A percentile compares a stretch with the other conserved stretches of the same genome.
These are phyloP conservation scores for Flexamia atlantica DNA, from an alignment of 2,888 invertebrate genomes.

Conservation along the genomic window DNA sequence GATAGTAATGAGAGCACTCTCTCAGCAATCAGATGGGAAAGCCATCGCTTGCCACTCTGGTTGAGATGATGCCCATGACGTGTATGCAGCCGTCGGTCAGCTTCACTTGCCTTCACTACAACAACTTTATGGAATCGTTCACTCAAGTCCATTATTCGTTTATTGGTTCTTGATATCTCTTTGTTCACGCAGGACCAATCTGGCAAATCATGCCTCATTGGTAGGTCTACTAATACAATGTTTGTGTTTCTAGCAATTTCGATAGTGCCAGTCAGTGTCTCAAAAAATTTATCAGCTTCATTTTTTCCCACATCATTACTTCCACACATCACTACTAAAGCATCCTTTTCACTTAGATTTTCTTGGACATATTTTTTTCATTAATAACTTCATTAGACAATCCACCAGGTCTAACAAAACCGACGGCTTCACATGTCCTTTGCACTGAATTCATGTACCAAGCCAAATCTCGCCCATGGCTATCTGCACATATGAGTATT, in stretches of 20 bases:
- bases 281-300: slow-evolving; percentile 15
- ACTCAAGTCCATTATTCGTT: neutral
- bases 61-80: slow-evolving; percentile 5
- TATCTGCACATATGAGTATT: too few species aligned
- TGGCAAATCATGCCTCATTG: slow-evolving; percentile 9
- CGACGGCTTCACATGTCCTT: too few species aligned
- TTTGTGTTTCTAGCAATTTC: neutral
- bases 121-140: neutral
- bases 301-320: slow-evolving; percentile 17
- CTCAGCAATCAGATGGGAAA: neutral
- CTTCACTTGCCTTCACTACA: slow-evolving; percentile 25
- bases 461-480: too few species aligned
- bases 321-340: too few species aligned
- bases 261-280: neutral
- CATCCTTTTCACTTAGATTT: too few species aligned
- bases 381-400: too few species aligned
- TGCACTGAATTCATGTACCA: too few species aligned
- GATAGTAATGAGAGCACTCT: neutral
- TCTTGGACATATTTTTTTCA: too few species aligned
- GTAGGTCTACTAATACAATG: neutral
- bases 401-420: too few species aligned
- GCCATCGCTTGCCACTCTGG: slow-evolving; percentile 10
- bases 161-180: neutral
- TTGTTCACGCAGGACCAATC: neutral
- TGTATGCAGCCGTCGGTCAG: neutral